phyloP scores from a whole-genome alignment of 2,113 vertebrate species.

The Malurus alboscapulatus region DNA sequence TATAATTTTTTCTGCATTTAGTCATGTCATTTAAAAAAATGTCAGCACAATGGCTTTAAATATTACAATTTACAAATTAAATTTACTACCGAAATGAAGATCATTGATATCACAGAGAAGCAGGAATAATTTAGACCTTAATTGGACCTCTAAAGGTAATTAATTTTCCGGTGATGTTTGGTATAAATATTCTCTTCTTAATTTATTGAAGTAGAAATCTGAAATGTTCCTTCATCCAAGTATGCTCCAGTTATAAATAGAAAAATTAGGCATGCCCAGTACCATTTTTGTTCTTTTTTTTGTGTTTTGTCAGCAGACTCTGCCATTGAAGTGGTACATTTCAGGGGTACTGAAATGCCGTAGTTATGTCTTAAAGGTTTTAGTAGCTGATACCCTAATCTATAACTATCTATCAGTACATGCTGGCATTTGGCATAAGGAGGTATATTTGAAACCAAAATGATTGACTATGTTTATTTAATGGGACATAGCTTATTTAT shows the following conservation, averaged over 20 bases:
- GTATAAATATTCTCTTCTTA: constrained; percentile 36
- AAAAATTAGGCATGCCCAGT: background rate
- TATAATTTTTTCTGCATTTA: constrained; percentile 16
- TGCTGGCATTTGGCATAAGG: background rate
- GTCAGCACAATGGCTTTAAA: constrained; percentile 23
- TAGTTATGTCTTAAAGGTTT: background rate
- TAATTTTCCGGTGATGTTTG: constrained; percentile 22
- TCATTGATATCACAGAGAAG: constrained; percentile 1
- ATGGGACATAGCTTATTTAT: background rate
- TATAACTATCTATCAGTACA: background rate
- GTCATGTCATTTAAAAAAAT: background rate
- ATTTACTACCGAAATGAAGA: constrained; percentile 4
- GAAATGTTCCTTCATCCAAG: background rate
- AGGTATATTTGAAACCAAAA: background rate
- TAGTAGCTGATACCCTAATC: background rate
- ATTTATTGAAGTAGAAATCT: background rate
- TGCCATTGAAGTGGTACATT: background rate
- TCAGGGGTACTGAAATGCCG: background rate
- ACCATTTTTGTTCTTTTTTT: background rate
- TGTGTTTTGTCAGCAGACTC: background rate
- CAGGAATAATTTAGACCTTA: constrained; percentile 40
- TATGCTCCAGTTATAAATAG: background rate
- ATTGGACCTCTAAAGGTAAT: constrained; percentile 32
- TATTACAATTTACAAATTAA: constrained; percentile 38
- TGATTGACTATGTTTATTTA: background rate